Conservation (phyloP, 2,888 invertebrate species). For the Hydropsyche betteni region DNA sequence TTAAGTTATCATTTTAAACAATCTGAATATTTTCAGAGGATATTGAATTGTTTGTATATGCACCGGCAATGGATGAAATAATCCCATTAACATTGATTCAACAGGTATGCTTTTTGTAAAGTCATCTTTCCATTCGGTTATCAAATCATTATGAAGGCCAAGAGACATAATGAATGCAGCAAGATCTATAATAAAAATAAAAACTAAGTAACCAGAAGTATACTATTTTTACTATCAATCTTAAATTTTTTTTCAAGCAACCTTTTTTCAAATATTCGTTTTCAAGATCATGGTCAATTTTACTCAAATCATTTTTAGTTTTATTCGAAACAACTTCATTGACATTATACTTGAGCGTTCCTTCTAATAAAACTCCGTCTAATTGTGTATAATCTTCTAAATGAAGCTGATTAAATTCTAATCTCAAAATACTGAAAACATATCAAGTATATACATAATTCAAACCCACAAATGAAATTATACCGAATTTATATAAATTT, state of each 20-base stretch:
- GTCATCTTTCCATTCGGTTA: slow-evolving; percentile 48
- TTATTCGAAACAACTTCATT: slow-evolving; percentile 54
- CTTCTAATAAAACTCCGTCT: slow-evolving; percentile 84
- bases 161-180: slow-evolving; percentile 45
- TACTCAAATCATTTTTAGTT: neutral
- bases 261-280: slow-evolving; percentile 23
- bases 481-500: slow-evolving; percentile 47
- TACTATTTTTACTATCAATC: neutral
- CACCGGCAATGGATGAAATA: slow-evolving; percentile 48
- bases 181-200: slow-evolving; percentile 42
- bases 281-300: neutral
- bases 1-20: neutral
- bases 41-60: neutral
- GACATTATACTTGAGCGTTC: slow-evolving; percentile 65
- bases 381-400: slow-evolving; percentile 88
- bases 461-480: slow-evolving; percentile 25
- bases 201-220: neutral
- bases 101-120: slow-evolving; percentile 43
- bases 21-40: no score
- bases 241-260: neutral
- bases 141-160: slow-evolving; percentile 50
- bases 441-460: slow-evolving; percentile 45
- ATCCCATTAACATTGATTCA: slow-evolving; percentile 45
- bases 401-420: slow-evolving; percentile 86
- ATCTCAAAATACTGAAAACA: slow-evolving; percentile 73